phyloP scores from a whole-genome alignment of 2,113 vertebrate species.

The Centropristis striata region DNA sequence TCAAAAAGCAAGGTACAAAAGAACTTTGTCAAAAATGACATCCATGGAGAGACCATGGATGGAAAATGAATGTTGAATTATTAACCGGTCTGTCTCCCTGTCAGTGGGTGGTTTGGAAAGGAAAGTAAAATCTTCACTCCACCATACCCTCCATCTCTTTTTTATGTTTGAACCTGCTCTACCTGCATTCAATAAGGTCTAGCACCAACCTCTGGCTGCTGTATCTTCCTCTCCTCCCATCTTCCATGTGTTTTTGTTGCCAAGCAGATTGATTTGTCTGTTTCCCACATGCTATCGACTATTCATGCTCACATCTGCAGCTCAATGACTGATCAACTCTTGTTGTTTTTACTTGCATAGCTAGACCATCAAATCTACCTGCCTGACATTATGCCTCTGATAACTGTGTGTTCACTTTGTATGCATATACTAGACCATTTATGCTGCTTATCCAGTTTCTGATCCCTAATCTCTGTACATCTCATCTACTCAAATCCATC shows the following conservation, averaged over 20 bases:
- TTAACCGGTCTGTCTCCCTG: slow-evolving; percentile 13
- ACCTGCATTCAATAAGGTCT: not conserved
- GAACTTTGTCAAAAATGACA: slow-evolving; percentile 2
- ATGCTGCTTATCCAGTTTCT: slow-evolving; percentile 5
- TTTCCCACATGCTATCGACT: not conserved
- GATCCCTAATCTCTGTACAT: slow-evolving; percentile 15
- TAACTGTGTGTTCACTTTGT: not conserved
- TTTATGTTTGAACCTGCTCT: not conserved
- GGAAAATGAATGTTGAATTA: slow-evolving; percentile 26
- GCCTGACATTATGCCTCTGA: slow-evolving; percentile 8
- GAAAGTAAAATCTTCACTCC: not conserved
- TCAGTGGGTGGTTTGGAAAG: not conserved
- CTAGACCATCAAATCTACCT: not conserved
- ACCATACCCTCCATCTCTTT: not conserved
- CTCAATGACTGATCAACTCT: slow-evolving; percentile 15
- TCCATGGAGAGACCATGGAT: slow-evolving; percentile 8
- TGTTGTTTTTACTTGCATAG: not conserved
- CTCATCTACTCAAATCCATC: slow-evolving; percentile 41
- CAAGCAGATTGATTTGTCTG: not conserved
- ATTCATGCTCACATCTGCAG: not conserved
- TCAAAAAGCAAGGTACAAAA: slow-evolving; percentile 19
- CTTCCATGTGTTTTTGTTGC: not conserved
- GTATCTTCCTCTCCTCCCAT: not conserved
- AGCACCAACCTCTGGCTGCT: not conserved
- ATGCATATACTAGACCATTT: not conserved